Evolutionary conservation across 2,888 invertebrate genomes (phyloP), one percentile per base, ranked within the genome.

Genomic region (Parnassius apollo): DNA sequence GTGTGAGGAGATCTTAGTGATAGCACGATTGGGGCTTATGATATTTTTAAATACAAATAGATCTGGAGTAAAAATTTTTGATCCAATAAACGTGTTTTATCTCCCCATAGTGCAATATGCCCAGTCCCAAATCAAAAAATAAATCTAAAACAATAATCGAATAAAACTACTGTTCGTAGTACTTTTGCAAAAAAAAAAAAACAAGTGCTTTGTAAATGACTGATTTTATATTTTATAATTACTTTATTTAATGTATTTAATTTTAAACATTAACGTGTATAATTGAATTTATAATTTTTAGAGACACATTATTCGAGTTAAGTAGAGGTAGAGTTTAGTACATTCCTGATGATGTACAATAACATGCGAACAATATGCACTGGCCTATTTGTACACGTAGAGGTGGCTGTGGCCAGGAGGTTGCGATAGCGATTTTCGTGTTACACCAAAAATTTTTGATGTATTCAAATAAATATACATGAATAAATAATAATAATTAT

Each of bases 291-390:
- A 71, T 67, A 71, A 69, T 75, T 69, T 70, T 67, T 70, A 70
- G 62, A 66, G 66, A 65, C 59, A 68, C 65, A 64, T 70, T 68
- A 65, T 75, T 78, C 65, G 76, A 76, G 80, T 77, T 82, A 80
- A 78, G 77, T 86, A 87, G 85, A 69, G 59, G 85, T 83, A 76
- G 75, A 57, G 50, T 76, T 77, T 83, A 84, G 90, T 91, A 90
- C 91, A 90, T 90, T 90, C 90, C 90, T 82, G 80, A 82, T 51
- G 68, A 88, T 89, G 90, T 90, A 90, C 90, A 82, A 86, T 86
- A 82, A 74, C 74, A 61, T 65, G 65, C 71, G 59, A 63, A 59
- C 58, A 75, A 75, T 49, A 49, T 49, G 62, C 73, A 66, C 78
- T 80, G 85, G 83, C 86, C 85, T 83, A 84, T 71, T 11, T 75